These are phyloP conservation scores for Drosophila kuntzei DNA, from an alignment of 2,888 invertebrate species.

Conservation along the genomic window DNA sequence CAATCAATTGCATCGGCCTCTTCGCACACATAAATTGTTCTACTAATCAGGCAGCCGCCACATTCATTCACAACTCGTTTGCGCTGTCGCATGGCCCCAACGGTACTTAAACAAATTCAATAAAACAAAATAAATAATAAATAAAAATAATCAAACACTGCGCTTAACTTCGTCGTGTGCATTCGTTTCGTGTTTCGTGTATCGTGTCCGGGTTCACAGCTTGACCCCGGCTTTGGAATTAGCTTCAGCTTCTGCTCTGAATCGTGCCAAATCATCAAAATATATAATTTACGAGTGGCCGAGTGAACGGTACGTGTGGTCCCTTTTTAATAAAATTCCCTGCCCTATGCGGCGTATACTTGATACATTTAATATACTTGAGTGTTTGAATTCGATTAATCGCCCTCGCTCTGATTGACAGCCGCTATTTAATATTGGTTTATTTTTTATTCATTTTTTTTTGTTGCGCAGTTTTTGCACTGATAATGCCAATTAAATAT, in stretches of 20 bases:
- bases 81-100: constrained; percentile 51
- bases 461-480: constrained; percentile 51
- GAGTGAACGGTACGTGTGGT: constrained; percentile 51
- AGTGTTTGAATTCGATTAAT: constrained; percentile 16
- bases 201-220: constrained; percentile 72
- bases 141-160: constrained; percentile 8
- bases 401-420: constrained; percentile 39
- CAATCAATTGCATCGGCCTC: constrained; percentile 59
- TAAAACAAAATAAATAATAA: constrained; percentile 7
- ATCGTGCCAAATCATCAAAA: constrained; percentile 48
- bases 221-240: constrained; percentile 34
- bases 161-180: constrained; percentile 21
- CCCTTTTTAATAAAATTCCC: constrained; percentile 14
- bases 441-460: constrained; percentile 16
- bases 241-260: constrained; percentile 3
- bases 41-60: constrained; percentile 61
- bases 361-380: constrained; percentile 13
- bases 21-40: constrained; percentile 68
- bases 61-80: constrained; percentile 81
- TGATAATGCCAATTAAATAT: constrained; percentile 57
- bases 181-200: constrained; percentile 10
- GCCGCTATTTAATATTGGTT: constrained; percentile 18
- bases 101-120: constrained; percentile 10
- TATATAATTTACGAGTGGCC: constrained; percentile 14
- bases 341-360: constrained; percentile 31